Evolutionary conservation across 1,140 invertebrate genomes (phyloP), one percentile per base, ranked within the genome.

Genomic region (Globodera ellingtonae): DNA sequence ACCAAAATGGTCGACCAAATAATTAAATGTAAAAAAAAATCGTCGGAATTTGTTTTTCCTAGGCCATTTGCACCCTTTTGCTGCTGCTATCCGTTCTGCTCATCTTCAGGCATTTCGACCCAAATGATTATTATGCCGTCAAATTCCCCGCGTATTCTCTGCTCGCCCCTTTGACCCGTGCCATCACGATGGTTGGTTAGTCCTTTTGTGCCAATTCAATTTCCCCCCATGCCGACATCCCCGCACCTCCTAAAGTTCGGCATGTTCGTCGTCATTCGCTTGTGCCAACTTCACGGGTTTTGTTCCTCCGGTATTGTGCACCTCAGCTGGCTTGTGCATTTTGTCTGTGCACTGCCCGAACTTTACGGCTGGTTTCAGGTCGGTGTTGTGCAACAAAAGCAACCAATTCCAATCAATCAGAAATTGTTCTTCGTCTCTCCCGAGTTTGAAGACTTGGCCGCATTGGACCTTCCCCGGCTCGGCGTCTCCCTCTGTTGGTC

Each of bases 281-380:
- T 86, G n/a, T 80, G 81, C 73, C 86, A 77, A 83, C 71, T 56
- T n/a, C 71, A 83, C 70, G 85, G 86, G 9, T 72, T 81, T 69
- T 47, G 87, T 46, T 87, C 84, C 35, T 85, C 85, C 46, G 85
- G 85, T 46, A 79, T 59, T 24, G 71, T 86, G 35, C 85, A 82
- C 69, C 66, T 88, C 35, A 85, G 82, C 24, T 88, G 86, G 85
- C 21, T 87, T 4, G 15, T 88, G 8, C 81, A 81, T 52, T 48
- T 66, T 15, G 56, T 86, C 65, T 86, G 82, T 59, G 85, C 86
- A 10, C 50, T 88, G 15, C 86, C 85, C 7, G 86, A 86, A 69
- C 66, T 88, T n/a, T 83, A 88, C 72, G 84, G 71, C 35, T 86
- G 82, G 83, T 35, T 87, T 10, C 47, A 87, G 15, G 59, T 65